These are phyloP conservation scores for Neocrepidodera transversa DNA, from an alignment of 2,888 invertebrate species.

Conservation along the genomic window DNA sequence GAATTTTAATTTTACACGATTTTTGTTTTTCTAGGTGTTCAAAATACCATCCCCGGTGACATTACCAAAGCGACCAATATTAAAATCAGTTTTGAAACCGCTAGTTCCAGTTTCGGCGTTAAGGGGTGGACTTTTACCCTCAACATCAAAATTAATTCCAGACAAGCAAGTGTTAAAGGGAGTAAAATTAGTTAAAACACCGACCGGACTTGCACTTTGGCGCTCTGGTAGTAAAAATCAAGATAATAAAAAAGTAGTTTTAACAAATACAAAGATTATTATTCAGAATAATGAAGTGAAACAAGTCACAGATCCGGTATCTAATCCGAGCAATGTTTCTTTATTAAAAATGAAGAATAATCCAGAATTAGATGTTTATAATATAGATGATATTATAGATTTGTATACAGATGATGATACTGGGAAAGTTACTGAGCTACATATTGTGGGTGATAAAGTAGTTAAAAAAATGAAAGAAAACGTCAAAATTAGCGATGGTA, in stretches of 20 bases:
- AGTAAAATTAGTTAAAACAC: slow-evolving; percentile 26
- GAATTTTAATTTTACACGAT: too few relatives aligned
- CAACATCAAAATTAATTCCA: too few relatives aligned
- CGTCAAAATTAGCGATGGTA: neutral
- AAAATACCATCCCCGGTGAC: neutral
- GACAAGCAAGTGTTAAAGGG: too few relatives aligned
- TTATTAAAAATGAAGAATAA: too few relatives aligned
- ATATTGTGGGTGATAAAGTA: neutral
- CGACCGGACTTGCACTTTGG: neutral
- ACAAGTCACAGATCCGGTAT: too few relatives aligned
- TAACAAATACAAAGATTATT: too few relatives aligned
- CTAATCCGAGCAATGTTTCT: too few relatives aligned
- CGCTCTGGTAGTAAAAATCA: neutral
- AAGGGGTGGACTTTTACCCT: too few relatives aligned
- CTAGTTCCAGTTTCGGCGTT: slow-evolving; percentile 9
- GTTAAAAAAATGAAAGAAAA: neutral
- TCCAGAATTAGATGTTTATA: too few relatives aligned
- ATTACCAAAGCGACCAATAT: neutral
- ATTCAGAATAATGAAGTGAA: too few relatives aligned
- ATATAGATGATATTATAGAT: slow-evolving; percentile 6
- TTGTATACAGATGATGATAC: slow-evolving; percentile 1
- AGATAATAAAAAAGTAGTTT: neutral
- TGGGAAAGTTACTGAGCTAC: neutral
- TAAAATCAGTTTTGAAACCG: slow-evolving; percentile 29
- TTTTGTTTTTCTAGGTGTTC: neutral